phyloP scores from a whole-genome alignment of 2,797 vertebrate species.

The Silurus aristotelis region DNA sequence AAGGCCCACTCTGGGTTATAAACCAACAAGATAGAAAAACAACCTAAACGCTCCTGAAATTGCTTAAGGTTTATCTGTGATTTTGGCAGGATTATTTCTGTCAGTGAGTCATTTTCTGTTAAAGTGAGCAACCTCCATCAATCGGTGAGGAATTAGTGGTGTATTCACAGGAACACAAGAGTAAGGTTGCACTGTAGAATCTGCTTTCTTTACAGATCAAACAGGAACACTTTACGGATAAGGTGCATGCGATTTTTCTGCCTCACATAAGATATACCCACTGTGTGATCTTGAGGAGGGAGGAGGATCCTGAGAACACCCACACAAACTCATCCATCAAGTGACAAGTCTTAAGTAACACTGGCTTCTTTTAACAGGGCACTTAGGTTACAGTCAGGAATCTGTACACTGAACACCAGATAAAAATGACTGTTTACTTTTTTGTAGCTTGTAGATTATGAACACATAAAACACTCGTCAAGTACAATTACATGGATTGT shows the following conservation, averaged over 20 bases:
- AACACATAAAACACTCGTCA: neutral
- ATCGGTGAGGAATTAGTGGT: conserved; percentile 11
- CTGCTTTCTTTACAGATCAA: conserved; percentile 46
- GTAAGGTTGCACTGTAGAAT: conserved; percentile 42
- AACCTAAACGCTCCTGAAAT: conserved; percentile 14
- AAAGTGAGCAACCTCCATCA: neutral
- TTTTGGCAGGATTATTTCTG: neutral
- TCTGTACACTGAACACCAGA: neutral
- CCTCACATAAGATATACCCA: conserved; percentile 26
- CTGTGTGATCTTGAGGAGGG: conserved; percentile 29
- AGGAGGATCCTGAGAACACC: conserved; percentile 37
- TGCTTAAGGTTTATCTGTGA: neutral
- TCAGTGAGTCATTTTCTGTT: neutral
- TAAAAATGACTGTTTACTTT: neutral
- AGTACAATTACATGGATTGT: conserved; percentile 1
- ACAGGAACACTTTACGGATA: neutral
- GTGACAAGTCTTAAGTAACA: conserved; percentile 24
- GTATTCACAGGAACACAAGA: conserved; percentile 1
- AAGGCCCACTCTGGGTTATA: conserved; percentile 24
- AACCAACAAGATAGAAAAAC: conserved; percentile 40
- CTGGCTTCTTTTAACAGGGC: neutral
- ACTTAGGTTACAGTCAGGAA: conserved; percentile 5
- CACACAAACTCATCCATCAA: conserved; percentile 13
- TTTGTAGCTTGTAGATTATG: neutral
- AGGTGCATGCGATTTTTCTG: conserved; percentile 26